Percentiles rank a stretch among this genome's conserved stretches.
Conservation (phyloP, 30 jellyfish, hydroid and myxozoan genomes). For the Aurelia aurita region DNA sequence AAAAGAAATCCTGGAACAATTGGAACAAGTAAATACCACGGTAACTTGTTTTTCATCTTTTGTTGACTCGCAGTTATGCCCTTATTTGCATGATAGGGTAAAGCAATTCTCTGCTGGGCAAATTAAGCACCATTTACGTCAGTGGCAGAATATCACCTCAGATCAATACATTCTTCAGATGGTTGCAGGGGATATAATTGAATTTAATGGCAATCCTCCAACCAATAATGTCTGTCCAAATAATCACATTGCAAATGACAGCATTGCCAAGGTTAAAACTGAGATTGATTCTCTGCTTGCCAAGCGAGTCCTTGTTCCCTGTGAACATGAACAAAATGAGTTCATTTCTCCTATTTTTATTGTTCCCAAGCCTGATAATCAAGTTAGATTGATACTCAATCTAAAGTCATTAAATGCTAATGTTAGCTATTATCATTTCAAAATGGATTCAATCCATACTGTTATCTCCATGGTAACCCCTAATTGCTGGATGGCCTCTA, state of each 20-base stretch:
- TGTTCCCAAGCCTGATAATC: conserved; percentile 53
- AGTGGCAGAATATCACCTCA: conserved; percentile 47
- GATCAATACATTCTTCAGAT: conserved; percentile 31
- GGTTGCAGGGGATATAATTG: no score
- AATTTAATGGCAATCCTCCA: conserved; percentile 15
- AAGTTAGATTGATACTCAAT: conserved; percentile 18
- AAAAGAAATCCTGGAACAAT: conserved; percentile 9
- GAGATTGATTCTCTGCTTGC: conserved; percentile 21
- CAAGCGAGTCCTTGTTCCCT: conserved; percentile 23
- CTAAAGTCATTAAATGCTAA: conserved; percentile 16
- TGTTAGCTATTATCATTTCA: conserved; percentile 23
- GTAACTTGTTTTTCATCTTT: conserved; percentile 19
- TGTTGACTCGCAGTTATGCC: no score
- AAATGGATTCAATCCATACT: conserved; percentile 52
- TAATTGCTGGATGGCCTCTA: conserved; percentile 57
- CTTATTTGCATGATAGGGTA: conserved; percentile 3
- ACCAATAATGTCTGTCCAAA: conserved; percentile 1
- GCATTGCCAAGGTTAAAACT: background rate
- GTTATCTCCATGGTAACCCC: conserved; percentile 35
- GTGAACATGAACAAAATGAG: conserved; percentile 40
- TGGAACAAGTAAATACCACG: conserved; percentile 23
- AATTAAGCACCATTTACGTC: background rate
- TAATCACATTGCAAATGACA: conserved; percentile 26
- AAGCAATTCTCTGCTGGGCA: conserved; percentile 52
- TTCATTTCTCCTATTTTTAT: conserved; percentile 48